These are phyloP conservation scores for Hemiprocne comata DNA, from an alignment of 2,113 vertebrate species.

Conservation along the genomic window DNA sequence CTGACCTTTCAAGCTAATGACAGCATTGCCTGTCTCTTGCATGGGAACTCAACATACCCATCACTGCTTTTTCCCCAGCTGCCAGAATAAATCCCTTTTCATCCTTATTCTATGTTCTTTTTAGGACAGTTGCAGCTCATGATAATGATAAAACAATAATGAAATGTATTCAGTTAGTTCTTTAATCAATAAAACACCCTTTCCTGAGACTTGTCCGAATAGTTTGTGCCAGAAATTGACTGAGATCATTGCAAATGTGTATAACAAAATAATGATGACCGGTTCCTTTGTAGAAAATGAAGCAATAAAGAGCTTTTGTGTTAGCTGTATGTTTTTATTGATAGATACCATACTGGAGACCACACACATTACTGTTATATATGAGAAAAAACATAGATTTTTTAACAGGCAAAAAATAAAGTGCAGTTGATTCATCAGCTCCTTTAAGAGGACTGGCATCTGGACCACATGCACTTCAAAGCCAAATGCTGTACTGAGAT, in stretches of 20 bases:
- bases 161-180: background rate
- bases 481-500: constrained; percentile 48
- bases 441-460: constrained; percentile 66
- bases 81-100: background rate
- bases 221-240: constrained; percentile 2
- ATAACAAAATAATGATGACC: constrained; percentile 10
- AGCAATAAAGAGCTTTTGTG: constrained; percentile 43
- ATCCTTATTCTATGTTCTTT: background rate
- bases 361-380: background rate
- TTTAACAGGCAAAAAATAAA: constrained; percentile 52
- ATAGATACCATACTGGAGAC: constrained; percentile 21
- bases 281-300: constrained; percentile 18
- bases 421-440: constrained; percentile 38
- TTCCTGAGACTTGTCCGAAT: background rate
- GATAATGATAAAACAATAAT: background rate
- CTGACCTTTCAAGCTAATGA: constrained; percentile 52
- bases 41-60: background rate
- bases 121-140: background rate
- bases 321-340: constrained; percentile 40
- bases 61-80: background rate
- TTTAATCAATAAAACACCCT: constrained; percentile 18
- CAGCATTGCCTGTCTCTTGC: background rate
- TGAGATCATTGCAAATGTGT: background rate
- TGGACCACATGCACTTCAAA: constrained; percentile 75
- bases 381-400: constrained; percentile 17